Base-by-base conservation (phyloP, 2,113 vertebrate genomes). In the Tychaedon coryphoeus region DNA sequence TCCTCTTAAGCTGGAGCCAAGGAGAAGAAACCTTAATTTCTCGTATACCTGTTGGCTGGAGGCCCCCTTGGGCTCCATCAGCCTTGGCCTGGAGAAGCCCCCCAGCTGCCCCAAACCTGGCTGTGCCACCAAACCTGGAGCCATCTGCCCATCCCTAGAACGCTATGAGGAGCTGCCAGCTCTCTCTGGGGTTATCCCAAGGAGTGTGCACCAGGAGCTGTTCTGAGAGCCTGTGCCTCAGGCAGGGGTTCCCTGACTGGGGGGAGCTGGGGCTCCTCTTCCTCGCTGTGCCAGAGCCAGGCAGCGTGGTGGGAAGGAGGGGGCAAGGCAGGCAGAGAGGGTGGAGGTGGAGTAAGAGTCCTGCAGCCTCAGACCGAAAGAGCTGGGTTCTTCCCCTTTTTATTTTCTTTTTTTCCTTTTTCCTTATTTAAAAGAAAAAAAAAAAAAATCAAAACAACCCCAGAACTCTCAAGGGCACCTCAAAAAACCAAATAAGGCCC, bases 341-440 rank as follows among this genome's bases (percentile, higher is more conserved):
- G 84, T 43, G 61, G 88, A 97, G 92, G 92, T 26, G 92, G 96
- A 95, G 79, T 56, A 80, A 93, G 96, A 96, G 97, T 96, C 93
- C 90, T 89, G 97, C 97, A 97, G 97, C 96, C 97, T 98, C 97
- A 91, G 96, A 97, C 88, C 51, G 96, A 98, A 98, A 98, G 98
- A 98, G 98, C 98, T 98, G 98, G 98, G 97, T 98, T 98, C 98
- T 98, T 98, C 98, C 96, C 58, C 86, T 40, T 64, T 70, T 70
- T 82, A 60, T 83, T 69, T 71, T 36, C 4, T 54, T 80, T 76
- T 82, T 82, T 66, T 62, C 19, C 4, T 75, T 79, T 95, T 94
- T 86, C 31, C 31, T 89, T 81, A 81, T 69, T 92, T 85, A 50
- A 88, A 34, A 86, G 65, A 89, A 66, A 54, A 61, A n/a, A 54